These are phyloP conservation scores for Chinchilla lanigera DNA, from an alignment of 2,113 vertebrate genomes.

Conservation along the genomic window DNA sequence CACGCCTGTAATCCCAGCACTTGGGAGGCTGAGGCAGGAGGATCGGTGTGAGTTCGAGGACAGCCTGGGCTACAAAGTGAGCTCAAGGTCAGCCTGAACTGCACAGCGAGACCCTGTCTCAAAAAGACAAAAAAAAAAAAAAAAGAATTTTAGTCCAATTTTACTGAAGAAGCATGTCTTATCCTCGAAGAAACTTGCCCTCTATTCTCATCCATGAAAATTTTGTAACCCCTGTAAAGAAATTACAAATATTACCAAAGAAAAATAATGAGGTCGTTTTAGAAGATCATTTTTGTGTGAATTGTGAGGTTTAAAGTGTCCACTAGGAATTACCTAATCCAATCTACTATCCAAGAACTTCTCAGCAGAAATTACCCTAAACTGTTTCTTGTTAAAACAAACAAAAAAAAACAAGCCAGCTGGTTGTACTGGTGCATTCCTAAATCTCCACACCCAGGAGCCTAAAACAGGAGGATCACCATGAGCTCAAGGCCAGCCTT, in stretches of 20 bases:
- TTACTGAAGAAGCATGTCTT: background rate
- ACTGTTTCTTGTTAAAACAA: background rate
- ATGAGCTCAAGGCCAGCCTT: too few relatives aligned
- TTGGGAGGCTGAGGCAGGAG: too few relatives aligned
- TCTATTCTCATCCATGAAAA: background rate
- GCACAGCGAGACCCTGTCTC: too few relatives aligned
- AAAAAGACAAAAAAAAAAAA: too few relatives aligned
- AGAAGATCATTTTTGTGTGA: background rate
- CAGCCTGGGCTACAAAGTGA: too few relatives aligned
- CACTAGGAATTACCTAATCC: background rate
- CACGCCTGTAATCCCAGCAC: too few relatives aligned
- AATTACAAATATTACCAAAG: background rate
- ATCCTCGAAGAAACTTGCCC: background rate
- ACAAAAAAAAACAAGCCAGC: background rate
- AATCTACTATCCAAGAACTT: background rate
- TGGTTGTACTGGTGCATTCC: too few relatives aligned
- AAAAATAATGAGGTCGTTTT: background rate
- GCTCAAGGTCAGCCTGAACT: too few relatives aligned
- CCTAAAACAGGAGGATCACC: too few relatives aligned
- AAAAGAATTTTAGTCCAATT: background rate
- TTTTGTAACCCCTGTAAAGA: background rate
- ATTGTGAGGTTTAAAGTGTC: constrained; percentile 19
- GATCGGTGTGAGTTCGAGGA: too few relatives aligned
- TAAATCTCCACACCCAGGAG: too few relatives aligned
- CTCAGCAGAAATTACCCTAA: background rate